Conservation (phyloP, 2,113 vertebrate species). For the Tautogolabrus adspersus region DNA sequence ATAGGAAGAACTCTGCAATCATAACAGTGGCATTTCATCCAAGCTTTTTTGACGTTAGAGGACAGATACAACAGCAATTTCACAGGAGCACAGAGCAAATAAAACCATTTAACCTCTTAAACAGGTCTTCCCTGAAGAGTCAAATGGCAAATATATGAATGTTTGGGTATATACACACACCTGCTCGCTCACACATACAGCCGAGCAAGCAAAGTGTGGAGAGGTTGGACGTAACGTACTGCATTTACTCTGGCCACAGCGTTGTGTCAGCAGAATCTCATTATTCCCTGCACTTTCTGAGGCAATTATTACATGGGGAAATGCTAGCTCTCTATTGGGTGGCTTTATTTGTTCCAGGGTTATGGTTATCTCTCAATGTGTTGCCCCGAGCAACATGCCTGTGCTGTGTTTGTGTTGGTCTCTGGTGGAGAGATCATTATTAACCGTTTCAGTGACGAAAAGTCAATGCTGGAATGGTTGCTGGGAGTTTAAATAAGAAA, state of each 20-base stretch:
- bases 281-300: slow-evolving; percentile 61
- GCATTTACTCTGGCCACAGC: slow-evolving; percentile 24
- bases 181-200: slow-evolving; percentile 10
- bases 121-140: slow-evolving; percentile 46
- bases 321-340: slow-evolving; percentile 37
- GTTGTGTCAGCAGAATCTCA: slow-evolving; percentile 58
- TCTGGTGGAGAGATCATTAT: slow-evolving; percentile 13
- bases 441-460: slow-evolving; percentile 28
- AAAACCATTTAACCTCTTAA: slow-evolving; percentile 70
- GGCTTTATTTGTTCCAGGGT: slow-evolving; percentile 62
- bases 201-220: slow-evolving; percentile 7
- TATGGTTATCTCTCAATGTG: slow-evolving; percentile 44
- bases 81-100: slow-evolving; percentile 61
- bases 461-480: slow-evolving; percentile 22
- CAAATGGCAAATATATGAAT: slow-evolving; percentile 58
- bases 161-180: slow-evolving; percentile 23
- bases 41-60: slow-evolving; percentile 6
- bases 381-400: slow-evolving; percentile 20
- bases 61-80: slow-evolving; percentile 57
- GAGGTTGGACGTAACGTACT: slow-evolving; percentile 16
- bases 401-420: slow-evolving; percentile 10
- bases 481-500: slow-evolving; percentile 32
- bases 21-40: neutral
- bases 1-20: slow-evolving; percentile 30
- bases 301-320: slow-evolving; percentile 53